Evolutionary conservation across 2,888 invertebrate species (phyloP).

Genomic region (Cryptocephalus moraei): DNA sequence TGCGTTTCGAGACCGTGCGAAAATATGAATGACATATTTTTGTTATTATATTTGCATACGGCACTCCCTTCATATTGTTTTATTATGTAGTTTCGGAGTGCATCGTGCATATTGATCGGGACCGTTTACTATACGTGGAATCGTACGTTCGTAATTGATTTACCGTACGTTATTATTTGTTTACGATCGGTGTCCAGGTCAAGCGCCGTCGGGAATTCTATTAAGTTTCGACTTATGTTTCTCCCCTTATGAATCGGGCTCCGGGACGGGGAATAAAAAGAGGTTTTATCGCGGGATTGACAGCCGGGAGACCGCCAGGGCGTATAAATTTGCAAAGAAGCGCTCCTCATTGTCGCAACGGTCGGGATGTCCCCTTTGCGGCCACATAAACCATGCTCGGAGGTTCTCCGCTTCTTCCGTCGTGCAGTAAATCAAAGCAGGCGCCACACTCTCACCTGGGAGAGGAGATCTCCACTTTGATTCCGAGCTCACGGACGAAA

Average conservation of each 20-base stretch:
- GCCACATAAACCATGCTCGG: conserved; percentile 33
- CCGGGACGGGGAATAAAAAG: conserved; percentile 7
- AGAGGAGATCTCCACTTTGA: conserved; percentile 3
- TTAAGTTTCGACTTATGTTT: too few species aligned
- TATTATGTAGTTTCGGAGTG: conserved; percentile 19
- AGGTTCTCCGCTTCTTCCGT: conserved; percentile 28
- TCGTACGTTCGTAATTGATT: conserved; percentile 18
- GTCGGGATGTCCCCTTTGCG: conserved; percentile 22
- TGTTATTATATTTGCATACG: conserved; percentile 23
- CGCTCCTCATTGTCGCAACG: conserved; percentile 30
- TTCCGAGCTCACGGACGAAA: too few species aligned
- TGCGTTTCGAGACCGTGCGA: conserved; percentile 21
- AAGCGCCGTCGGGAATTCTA: too few species aligned
- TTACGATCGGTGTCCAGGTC: not conserved
- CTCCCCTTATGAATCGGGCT: not conserved
- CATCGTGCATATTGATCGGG: conserved; percentile 16
- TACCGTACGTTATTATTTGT: conserved; percentile 5
- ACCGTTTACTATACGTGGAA: conserved; percentile 18
- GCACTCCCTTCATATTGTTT: conserved; percentile 21
- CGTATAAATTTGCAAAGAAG: conserved; percentile 29
- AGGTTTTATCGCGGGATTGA: conserved; percentile 27
- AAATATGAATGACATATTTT: conserved; percentile 31
- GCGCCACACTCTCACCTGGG: conserved; percentile 37
- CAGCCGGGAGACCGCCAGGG: conserved; percentile 33
- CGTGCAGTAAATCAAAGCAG: conserved; percentile 38